phyloP scores from a whole-genome alignment of 2,888 invertebrate species.

The Eucriotettix oculatus region DNA sequence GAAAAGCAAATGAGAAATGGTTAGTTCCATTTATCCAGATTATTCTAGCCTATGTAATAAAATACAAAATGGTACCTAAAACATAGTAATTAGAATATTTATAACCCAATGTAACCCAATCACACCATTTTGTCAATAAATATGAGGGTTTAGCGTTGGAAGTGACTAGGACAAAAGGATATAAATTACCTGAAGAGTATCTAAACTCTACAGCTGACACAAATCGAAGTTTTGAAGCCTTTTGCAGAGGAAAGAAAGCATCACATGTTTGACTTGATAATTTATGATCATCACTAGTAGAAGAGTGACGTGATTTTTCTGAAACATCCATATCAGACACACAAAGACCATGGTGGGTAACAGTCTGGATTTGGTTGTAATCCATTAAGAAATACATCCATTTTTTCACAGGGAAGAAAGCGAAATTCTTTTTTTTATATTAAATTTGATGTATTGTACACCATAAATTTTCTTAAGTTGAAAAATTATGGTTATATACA shows the following conservation, averaged over 20 bases:
- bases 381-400: background rate
- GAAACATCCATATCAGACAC: constrained; percentile 27
- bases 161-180: background rate
- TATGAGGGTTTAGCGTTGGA: too few relatives aligned
- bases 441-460: too few relatives aligned
- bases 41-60: too few relatives aligned
- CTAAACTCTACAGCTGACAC: constrained; percentile 68
- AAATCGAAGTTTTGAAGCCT: constrained; percentile 58
- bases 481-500: too few relatives aligned
- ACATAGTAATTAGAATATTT: too few relatives aligned
- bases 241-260: constrained; percentile 30
- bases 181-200: constrained; percentile 48
- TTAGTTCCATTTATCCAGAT: too few relatives aligned
- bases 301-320: constrained; percentile 39
- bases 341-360: background rate
- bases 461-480: too few relatives aligned
- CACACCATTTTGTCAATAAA: too few relatives aligned
- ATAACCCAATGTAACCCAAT: too few relatives aligned
- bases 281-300: constrained; percentile 35
- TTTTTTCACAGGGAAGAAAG: background rate
- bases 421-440: background rate
- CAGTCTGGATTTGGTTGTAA: too few relatives aligned
- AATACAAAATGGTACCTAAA: too few relatives aligned
- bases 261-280: constrained; percentile 23
- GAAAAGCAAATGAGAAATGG: too few relatives aligned